Conservation (phyloP, 2,113 vertebrate genomes). For the Cynopterus brachyotis region DNA sequence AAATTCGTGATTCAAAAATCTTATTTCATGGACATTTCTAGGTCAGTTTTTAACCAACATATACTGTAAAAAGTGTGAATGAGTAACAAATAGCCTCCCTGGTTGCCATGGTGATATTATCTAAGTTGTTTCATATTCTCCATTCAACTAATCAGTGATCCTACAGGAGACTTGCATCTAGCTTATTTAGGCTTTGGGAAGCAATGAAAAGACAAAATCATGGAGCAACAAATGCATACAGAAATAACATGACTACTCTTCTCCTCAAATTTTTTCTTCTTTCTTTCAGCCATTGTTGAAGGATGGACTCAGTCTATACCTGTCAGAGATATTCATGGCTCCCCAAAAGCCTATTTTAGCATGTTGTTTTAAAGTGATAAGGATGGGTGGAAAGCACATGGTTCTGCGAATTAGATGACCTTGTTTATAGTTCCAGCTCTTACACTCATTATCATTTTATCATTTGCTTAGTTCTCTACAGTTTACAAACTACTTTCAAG, state of each 20-base stretch:
- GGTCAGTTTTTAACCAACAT: neutral
- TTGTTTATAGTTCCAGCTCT: neutral
- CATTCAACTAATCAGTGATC: conserved; percentile 7
- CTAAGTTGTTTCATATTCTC: conserved; percentile 42
- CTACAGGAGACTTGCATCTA: neutral
- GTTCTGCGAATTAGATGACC: neutral
- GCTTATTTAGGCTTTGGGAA: conserved; percentile 34
- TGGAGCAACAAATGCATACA: neutral
- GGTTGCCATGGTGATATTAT: conserved; percentile 49
- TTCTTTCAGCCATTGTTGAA: neutral
- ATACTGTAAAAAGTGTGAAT: neutral
- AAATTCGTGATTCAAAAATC: conserved; percentile 5
- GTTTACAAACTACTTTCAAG: neutral
- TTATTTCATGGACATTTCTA: neutral
- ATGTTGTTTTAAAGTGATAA: neutral
- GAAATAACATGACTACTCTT: neutral
- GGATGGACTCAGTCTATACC: neutral
- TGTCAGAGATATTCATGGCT: neutral
- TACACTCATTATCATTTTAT: neutral
- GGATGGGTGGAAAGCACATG: neutral
- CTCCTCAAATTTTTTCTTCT: neutral
- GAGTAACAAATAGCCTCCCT: neutral
- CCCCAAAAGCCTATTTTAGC: neutral
- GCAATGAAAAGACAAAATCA: neutral
- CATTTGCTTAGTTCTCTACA: neutral